phyloP scores from a whole-genome alignment of 2,888 invertebrate genomes.

The Agrotis ipsilon region DNA sequence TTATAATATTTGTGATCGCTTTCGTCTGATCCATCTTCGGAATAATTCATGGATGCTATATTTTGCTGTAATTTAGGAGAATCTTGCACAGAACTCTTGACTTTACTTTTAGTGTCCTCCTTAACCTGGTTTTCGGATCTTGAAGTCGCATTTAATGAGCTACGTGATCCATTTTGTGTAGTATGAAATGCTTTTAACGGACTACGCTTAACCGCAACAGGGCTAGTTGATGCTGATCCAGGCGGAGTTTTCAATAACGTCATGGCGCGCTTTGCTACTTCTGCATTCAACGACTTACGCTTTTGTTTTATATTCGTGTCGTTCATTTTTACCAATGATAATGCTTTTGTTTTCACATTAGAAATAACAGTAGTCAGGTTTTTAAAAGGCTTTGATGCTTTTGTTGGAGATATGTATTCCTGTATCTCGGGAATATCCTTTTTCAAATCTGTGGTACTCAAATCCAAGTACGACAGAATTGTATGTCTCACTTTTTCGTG shows the following conservation, averaged over 20 bases:
- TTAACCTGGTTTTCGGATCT: conserved; percentile 23
- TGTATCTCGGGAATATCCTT: conserved; percentile 67
- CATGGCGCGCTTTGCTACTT: conserved; percentile 79
- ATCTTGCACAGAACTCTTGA: conserved; percentile 26
- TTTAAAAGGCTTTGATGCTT: conserved; percentile 73
- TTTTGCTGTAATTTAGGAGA: conserved; percentile 46
- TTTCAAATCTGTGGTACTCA: conserved; percentile 74
- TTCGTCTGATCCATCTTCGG: conserved; percentile 71
- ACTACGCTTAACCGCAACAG: conserved; percentile 61
- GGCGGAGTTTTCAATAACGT: conserved; percentile 81
- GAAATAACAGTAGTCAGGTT: conserved; percentile 87
- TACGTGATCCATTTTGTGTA: conserved; percentile 30
- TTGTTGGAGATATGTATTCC: conserved; percentile 79
- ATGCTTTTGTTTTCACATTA: conserved; percentile 89
- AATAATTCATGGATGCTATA: conserved; percentile 42
- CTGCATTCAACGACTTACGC: conserved; percentile 70
- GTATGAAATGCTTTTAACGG: conserved; percentile 53
- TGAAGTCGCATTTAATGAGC: conserved; percentile 18
- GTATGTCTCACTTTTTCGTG: conserved; percentile 87
- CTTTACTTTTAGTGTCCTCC: conserved; percentile 24
- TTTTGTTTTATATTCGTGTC: conserved; percentile 74
- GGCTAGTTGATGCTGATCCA: conserved; percentile 77
- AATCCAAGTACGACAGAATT: conserved; percentile 85
- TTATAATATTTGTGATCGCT: conserved; percentile 73
- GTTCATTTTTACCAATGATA: conserved; percentile 87